Conservation (phyloP, 1,140 invertebrate species). For the Leptopilina clavipes region DNA sequence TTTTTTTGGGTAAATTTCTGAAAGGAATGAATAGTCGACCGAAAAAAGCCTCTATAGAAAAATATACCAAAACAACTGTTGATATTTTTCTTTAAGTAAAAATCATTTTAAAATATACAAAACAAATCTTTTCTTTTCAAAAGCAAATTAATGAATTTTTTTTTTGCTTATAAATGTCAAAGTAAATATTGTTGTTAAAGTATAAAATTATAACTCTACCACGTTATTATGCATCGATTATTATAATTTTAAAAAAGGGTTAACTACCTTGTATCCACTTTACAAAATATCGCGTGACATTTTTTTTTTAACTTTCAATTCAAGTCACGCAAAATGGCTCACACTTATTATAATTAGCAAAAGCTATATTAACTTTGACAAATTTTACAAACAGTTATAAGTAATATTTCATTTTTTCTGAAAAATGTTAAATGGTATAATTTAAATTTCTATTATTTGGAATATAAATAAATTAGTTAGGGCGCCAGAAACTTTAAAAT, state of each 20-base stretch:
- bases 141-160: too few species aligned
- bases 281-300: constrained; percentile 1
- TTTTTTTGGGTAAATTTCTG: not conserved
- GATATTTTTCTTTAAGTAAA: not conserved
- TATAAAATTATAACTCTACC: not conserved
- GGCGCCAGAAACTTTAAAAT: too few species aligned
- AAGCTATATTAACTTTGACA: not conserved
- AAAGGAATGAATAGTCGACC: not conserved
- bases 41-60: not conserved
- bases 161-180: not conserved
- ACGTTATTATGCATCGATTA: constrained; percentile 19
- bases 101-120: not conserved
- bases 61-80: not conserved
- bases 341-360: not conserved
- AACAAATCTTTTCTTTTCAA: not conserved
- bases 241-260: constrained; percentile 12
- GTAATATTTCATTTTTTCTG: too few species aligned
- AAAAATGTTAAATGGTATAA: too few species aligned
- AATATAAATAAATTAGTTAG: too few species aligned
- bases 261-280: constrained; percentile 7
- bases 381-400: not conserved
- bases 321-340: not conserved
- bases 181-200: not conserved
- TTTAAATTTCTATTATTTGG: not conserved
- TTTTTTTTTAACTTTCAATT: not conserved